phyloP scores from a whole-genome alignment of 92 coral and sea anemone species.

The Phenganax stokvisi region DNA sequence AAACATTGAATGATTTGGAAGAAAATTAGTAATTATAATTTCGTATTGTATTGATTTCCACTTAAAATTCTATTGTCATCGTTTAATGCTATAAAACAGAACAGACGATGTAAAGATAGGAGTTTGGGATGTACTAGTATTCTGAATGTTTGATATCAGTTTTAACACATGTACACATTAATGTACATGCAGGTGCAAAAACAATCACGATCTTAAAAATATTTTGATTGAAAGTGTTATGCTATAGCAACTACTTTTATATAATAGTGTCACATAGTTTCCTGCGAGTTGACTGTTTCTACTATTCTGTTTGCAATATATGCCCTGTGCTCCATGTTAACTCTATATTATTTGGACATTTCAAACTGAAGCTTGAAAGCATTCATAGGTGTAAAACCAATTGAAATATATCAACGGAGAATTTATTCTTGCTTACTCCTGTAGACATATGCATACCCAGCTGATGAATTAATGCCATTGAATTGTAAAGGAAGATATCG shows the following conservation, averaged over 20 bases:
- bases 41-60: neutral
- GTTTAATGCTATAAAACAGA: neutral
- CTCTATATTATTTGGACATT: too few species aligned
- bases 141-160: neutral
- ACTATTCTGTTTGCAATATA: neutral
- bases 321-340: neutral
- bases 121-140: neutral
- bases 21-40: neutral
- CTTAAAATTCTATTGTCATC: neutral
- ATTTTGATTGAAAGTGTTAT: neutral
- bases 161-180: neutral
- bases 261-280: neutral
- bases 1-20: neutral
- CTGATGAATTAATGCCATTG: conserved; percentile 98
- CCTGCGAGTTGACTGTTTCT: neutral
- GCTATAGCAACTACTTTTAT: neutral
- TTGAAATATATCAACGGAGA: neutral
- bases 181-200: neutral
- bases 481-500: conserved; percentile 93
- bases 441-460: conserved; percentile 90
- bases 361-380: neutral
- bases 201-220: neutral
- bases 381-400: neutral
- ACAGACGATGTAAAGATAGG: neutral
- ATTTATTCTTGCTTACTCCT: conserved; percentile 8